Percentiles rank a stretch among this genome's conserved stretches.
Conservation (phyloP, 2,113 vertebrate genomes). For the Corydoras maculifer region DNA sequence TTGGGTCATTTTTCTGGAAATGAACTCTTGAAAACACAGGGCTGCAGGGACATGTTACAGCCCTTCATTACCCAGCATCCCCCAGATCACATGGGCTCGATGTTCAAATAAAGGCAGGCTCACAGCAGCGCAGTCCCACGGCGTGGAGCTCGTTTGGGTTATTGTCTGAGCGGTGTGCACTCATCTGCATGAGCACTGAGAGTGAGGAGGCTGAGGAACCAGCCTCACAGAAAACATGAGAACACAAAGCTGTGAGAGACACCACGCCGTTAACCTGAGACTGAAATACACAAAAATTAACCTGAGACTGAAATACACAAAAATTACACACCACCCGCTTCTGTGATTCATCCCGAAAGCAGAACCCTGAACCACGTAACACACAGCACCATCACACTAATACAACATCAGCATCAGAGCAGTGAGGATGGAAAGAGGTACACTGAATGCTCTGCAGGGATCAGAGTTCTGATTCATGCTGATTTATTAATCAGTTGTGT, state of each 20-base stretch:
- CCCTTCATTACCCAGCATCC: slow-evolving; percentile 1
- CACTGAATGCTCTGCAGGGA: too few relatives aligned
- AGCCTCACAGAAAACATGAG: slow-evolving; percentile 42
- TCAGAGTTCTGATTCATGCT: too few relatives aligned
- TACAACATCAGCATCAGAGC: too few relatives aligned
- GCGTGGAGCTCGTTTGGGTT: slow-evolving; percentile 38
- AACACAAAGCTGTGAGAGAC: slow-evolving; percentile 25
- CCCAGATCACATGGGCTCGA: slow-evolving; percentile 32
- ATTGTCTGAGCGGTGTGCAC: slow-evolving; percentile 50
- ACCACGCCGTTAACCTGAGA: background rate
- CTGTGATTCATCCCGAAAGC: too few relatives aligned
- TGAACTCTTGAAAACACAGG: background rate
- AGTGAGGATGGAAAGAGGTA: too few relatives aligned
- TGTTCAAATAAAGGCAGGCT: slow-evolving; percentile 21
- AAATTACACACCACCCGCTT: too few relatives aligned
- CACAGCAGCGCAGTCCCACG: slow-evolving; percentile 15
- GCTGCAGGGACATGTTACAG: slow-evolving; percentile 1
- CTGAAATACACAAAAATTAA: background rate
- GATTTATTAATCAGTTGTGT: too few relatives aligned
- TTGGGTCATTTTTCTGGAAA: slow-evolving; percentile 30
- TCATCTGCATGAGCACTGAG: slow-evolving; percentile 49
- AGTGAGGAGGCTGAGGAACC: slow-evolving; percentile 60
- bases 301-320: too few relatives aligned
- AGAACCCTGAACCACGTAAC: too few relatives aligned
- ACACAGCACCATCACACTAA: too few relatives aligned